Conservation (phyloP, 2,113 vertebrate genomes). For the Bubo blakistoni region DNA sequence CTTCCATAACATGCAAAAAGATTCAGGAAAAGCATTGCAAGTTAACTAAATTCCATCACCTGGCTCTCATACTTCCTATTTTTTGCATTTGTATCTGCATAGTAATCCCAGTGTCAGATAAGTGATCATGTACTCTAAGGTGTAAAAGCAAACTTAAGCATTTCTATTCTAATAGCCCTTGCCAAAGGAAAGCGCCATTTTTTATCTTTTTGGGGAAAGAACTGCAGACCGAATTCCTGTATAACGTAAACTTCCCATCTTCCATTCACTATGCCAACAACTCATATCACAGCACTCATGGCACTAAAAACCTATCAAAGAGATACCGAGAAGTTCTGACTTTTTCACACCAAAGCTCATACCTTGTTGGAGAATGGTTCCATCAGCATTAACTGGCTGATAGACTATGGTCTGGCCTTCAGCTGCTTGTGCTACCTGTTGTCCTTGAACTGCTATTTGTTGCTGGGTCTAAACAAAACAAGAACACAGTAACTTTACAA, state of each 20-base stretch:
- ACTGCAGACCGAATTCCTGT: not conserved
- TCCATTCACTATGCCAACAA: not conserved
- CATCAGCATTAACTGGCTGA: conserved; percentile 97
- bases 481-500: not conserved
- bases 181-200: not conserved
- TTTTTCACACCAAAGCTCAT: not conserved
- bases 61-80: not conserved
- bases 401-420: conserved; percentile 99
- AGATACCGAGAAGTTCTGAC: not conserved
- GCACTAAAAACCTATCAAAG: not conserved
- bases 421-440: conserved; percentile 96
- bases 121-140: accelerated
- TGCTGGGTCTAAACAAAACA: conserved; percentile 82
- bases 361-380: conserved; percentile 97
- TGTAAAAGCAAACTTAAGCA: not conserved
- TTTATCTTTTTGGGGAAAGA: not conserved
- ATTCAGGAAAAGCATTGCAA: not conserved
- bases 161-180: not conserved
- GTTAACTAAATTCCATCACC: not conserved
- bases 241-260: not conserved
- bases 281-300: accelerated
- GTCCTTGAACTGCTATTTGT: conserved; percentile 95
- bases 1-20: not conserved
- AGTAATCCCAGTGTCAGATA: not conserved
- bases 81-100: not conserved